These are phyloP conservation scores for Drosophila ustulata DNA, from an alignment of 2,888 invertebrate genomes.

Conservation along the genomic window DNA sequence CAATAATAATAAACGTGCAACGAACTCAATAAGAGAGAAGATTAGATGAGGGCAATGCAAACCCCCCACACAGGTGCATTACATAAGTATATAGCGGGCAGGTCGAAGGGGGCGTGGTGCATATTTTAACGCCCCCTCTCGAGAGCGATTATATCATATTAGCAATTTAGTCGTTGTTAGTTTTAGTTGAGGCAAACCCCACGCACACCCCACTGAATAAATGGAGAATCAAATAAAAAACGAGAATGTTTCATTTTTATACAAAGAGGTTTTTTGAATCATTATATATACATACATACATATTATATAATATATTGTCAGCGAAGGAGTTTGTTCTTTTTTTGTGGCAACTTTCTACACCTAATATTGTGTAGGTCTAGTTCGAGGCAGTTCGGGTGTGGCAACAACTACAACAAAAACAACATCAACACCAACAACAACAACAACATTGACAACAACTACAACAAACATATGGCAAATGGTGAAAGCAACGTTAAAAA, in stretches of 20 bases:
- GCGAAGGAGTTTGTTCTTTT: constrained; percentile 57
- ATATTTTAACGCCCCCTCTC: constrained; percentile 27
- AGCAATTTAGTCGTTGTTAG: constrained; percentile 39
- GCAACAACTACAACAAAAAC: constrained; percentile 39
- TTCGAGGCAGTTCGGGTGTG: constrained; percentile 39
- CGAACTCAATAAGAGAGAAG: constrained; percentile 60
- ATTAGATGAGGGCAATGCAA: constrained; percentile 21
- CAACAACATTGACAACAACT: constrained; percentile 38
- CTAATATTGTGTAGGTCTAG: constrained; percentile 10
- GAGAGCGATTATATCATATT: constrained; percentile 18
- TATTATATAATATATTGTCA: constrained; percentile 45
- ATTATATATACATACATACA: constrained; percentile 29
- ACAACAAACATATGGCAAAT: constrained; percentile 70
- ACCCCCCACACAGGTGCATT: constrained; percentile 55
- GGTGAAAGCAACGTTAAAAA: constrained; percentile 65
- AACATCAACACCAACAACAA: constrained; percentile 33
- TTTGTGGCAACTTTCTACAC: constrained; percentile 38
- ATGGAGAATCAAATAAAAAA: background rate
- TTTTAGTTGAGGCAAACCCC: constrained; percentile 34
- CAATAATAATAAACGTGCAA: constrained; percentile 68
- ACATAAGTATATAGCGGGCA: constrained; percentile 39
- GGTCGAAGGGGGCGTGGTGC: constrained; percentile 17
- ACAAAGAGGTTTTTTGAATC: constrained; percentile 50
- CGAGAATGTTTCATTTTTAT: constrained; percentile 45
- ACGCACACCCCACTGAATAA: constrained; percentile 12